Percentiles rank a stretch among this genome's conserved stretches.
These are phyloP conservation scores for Dysdera silvatica DNA, from an alignment of 1,140 invertebrate genomes.

Conservation along the genomic window DNA sequence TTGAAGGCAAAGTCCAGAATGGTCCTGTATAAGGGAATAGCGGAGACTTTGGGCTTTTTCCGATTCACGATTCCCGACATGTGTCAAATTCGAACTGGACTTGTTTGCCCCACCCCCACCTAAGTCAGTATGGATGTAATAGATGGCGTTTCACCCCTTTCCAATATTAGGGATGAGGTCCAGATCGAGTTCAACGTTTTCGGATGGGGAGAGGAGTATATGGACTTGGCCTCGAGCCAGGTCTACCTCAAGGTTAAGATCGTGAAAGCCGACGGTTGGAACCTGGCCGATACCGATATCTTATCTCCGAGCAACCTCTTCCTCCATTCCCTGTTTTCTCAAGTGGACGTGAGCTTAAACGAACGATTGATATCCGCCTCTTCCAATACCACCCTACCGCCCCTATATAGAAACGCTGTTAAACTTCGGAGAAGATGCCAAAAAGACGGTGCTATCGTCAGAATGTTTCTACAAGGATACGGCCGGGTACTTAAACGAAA, in stretches of 20 bases:
- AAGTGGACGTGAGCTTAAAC: not conserved
- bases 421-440: not conserved
- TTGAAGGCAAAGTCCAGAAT: too few species aligned
- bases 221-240: not conserved
- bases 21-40: too few species aligned
- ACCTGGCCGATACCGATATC: not conserved
- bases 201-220: not conserved
- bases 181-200: not conserved
- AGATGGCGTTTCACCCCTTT: not conserved
- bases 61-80: not conserved
- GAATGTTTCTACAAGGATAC: not conserved
- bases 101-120: not conserved
- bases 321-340: constrained; percentile 1
- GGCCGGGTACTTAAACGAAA: not conserved
- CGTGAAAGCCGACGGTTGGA: not conserved
- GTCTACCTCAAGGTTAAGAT: not conserved
- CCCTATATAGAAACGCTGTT: not conserved
- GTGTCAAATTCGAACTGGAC: not conserved
- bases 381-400: not conserved
- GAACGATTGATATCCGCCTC: not conserved
- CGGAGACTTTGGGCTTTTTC: too few species aligned
- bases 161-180: not conserved
- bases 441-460: not conserved
- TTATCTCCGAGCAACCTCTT: too few species aligned
- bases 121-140: not conserved